Conservation (phyloP, 2,113 vertebrate genomes). For the Rhinolophus ferrumequinum region DNA sequence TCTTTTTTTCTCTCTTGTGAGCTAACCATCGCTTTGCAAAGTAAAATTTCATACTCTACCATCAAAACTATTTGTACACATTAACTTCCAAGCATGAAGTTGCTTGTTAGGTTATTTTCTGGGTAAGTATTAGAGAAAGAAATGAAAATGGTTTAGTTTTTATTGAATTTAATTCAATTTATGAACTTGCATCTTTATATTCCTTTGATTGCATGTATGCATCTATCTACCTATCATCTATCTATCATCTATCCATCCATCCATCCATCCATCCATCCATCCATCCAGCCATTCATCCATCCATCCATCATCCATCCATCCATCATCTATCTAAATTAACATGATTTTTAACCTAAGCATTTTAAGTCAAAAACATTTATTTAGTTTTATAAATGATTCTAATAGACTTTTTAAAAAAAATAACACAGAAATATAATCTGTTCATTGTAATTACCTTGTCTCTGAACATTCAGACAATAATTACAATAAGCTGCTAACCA, state of each 20-base stretch:
- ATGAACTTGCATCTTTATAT: neutral
- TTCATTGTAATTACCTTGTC: neutral
- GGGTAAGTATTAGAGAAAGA: slow-evolving; percentile 63
- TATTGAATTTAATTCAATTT: slow-evolving; percentile 53
- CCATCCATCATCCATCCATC: neutral
- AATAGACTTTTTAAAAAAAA: neutral
- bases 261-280: neutral
- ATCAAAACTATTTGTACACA: slow-evolving; percentile 3
- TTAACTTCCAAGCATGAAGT: slow-evolving; percentile 50
- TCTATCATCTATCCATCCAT: too few species aligned
- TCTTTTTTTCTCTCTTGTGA: slow-evolving; percentile 47
- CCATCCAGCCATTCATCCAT: neutral
- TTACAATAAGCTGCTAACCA: neutral
- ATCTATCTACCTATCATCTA: neutral
- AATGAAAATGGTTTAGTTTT: slow-evolving; percentile 68
- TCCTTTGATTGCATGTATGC: neutral
- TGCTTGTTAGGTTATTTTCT: slow-evolving; percentile 71
- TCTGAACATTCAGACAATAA: neutral
- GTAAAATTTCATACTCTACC: slow-evolving; percentile 75
- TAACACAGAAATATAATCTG: neutral
- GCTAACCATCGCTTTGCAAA: slow-evolving; percentile 64
- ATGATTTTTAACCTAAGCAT: neutral
- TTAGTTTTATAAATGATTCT: neutral
- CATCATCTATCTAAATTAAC: neutral
- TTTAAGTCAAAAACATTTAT: neutral